Base-by-base conservation (phyloP, 2,113 vertebrate genomes). In the Petroica traversi region DNA sequence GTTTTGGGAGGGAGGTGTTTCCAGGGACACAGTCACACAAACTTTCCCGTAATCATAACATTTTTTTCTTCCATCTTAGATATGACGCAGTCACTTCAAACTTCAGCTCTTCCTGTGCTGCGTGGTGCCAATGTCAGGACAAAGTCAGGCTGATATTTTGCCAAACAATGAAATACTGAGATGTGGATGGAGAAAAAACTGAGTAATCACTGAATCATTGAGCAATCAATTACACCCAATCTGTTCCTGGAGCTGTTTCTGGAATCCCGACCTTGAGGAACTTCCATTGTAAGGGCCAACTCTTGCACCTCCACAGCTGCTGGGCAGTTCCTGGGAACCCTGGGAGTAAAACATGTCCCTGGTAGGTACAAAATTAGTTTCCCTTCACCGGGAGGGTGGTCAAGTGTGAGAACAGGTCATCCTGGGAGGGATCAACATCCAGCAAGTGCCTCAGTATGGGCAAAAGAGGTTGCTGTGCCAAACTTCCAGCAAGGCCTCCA, bases 71-170 rank as follows among this genome's bases (percentile, higher is more conserved):
- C 85, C 22, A 31, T n/a, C 69, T 81, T 66, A n/a, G 33, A 23
- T 13, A 19, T 10, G 63, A 72, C 3, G 5, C 41, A 57, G 43
- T 25, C 45, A 10, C 62, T 74, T 75, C 49, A 57, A 61, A 74
- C 55, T 81, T 71, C 67, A 92, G 8, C 74, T 59, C 9, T 19
- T 75, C 75, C 62, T 19, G 69, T 77, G 64, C 63, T 68, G 85
- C 1, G 0, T 48, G 59, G 62, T 78, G 46, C 71, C 88, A 92
- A 95, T 88, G 95, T 95, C 95, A 93, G 74, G 71, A 57, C 81
- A 95, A 95, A 94, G 95, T 91, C 95, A 92, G 73, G 25, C 66
- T 91, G 84, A 71, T 89, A 76, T 95, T 95, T 91, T 78, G 73
- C 64, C 84, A 81, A 86, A 91, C 77, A 78, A 58, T 97, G 69